A percentile compares a stretch with the other conserved stretches of the same genome.
Evolutionary conservation across 2,888 invertebrate species (phyloP).

Genomic region (Galerucella pusilla): DNA sequence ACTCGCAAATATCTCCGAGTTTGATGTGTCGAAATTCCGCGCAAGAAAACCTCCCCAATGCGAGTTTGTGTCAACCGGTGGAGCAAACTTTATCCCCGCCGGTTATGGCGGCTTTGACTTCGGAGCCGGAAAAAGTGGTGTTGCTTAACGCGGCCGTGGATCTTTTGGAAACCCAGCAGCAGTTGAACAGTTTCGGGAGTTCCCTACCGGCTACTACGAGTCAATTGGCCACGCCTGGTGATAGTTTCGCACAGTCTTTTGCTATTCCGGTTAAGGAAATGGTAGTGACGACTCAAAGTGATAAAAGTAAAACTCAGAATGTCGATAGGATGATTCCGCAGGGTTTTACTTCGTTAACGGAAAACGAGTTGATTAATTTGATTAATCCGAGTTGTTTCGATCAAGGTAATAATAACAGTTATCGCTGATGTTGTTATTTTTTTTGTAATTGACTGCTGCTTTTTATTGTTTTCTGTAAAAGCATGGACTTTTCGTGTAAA

Average conservation of each 20-base stretch:
- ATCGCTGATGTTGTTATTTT: constrained; percentile 27
- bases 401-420: constrained; percentile 70
- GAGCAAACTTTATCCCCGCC: constrained; percentile 43
- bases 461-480: constrained; percentile 11
- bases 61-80: constrained; percentile 56
- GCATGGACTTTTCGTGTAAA: constrained; percentile 39
- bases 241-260: constrained; percentile 49
- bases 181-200: constrained; percentile 66
- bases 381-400: constrained; percentile 92
- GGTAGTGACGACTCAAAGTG: constrained; percentile 56
- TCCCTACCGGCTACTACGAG: constrained; percentile 3
- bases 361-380: constrained; percentile 87
- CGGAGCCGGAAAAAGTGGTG: constrained; percentile 79
- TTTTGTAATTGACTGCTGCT: neutral
- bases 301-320: constrained; percentile 56
- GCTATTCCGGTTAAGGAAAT: constrained; percentile 56
- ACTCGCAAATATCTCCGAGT: constrained; percentile 71
- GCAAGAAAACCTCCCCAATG: constrained; percentile 25
- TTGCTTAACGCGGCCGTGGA: constrained; percentile 80
- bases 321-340: constrained; percentile 73
- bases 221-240: constrained; percentile 44
- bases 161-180: constrained; percentile 74
- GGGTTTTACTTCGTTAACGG: constrained; percentile 85
- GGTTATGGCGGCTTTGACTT: constrained; percentile 61
- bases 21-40: constrained; percentile 66